These are phyloP conservation scores for Dicrostonyx torquatus DNA, from an alignment of 2,797 vertebrate genomes.

Conservation along the genomic window DNA sequence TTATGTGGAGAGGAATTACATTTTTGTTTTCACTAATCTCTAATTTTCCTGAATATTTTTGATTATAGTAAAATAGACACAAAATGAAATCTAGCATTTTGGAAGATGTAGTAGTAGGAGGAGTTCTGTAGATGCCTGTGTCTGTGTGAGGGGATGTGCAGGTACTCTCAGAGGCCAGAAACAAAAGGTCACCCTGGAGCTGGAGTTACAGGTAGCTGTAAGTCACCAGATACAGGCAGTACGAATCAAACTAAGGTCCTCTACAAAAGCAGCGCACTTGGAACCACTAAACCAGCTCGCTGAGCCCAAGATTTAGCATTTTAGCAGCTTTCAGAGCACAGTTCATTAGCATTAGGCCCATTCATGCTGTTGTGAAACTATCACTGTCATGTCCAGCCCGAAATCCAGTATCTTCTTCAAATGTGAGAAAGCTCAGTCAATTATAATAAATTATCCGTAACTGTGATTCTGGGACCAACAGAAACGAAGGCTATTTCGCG, in stretches of 20 bases:
- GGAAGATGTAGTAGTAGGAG: not conserved
- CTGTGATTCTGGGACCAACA: not conserved
- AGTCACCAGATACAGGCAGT: no score
- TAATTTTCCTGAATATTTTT: slow-evolving; percentile 20
- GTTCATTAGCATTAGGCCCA: not conserved
- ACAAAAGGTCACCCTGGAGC: no score
- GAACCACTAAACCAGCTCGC: not conserved
- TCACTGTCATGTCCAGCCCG: not conserved
- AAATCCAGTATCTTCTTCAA: slow-evolving; percentile 28
- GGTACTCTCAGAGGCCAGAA: not conserved
- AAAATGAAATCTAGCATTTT: slow-evolving; percentile 2
- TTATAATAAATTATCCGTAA: slow-evolving; percentile 15
- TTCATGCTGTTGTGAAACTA: not conserved
- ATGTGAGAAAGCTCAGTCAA: not conserved
- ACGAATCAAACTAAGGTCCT: not conserved
- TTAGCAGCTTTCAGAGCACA: not conserved
- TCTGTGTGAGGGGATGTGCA: not conserved
- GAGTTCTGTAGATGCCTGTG: not conserved
- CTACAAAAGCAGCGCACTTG: not conserved
- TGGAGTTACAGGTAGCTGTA: not conserved
- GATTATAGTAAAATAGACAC: not conserved
- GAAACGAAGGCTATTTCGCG: slow-evolving; percentile 35
- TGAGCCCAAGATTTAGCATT: not conserved
- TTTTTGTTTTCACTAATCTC: slow-evolving; percentile 41
- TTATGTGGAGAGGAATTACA: not conserved